Base-by-base conservation (phyloP, 2,113 vertebrate species). In the Rhinoderma darwinii region DNA sequence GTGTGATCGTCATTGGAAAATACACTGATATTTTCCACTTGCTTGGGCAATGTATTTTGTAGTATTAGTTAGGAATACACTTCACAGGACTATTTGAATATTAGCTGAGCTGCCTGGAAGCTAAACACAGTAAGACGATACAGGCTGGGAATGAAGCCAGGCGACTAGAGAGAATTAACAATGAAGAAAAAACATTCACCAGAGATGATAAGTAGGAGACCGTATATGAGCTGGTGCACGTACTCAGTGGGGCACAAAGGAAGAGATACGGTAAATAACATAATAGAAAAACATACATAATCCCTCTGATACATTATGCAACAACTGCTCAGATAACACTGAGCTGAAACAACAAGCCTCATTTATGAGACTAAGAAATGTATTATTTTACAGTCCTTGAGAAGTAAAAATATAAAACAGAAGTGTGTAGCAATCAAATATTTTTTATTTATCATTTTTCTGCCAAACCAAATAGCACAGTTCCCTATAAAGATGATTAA, bases 141-240 rank as follows among this genome's bases (percentile, higher is more conserved):
- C 37, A 84, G 66, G 32, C 32, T 43, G 72, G 83, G 37, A 77
- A 44, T 35, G 37, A 61, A 76, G 72, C 83, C 73, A 77, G 51
- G 54, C 27, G 39, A 32, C 83, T 41, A 50, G 37, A 84, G 50
- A 75, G 70, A 76, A 84, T 84, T 84, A 84, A 74, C 72, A 61
- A 61, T 51, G 51, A 61, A 77, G 73, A 44, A 44, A n/a, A 61
- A 84, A 84, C n/a, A 84, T 84, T 22, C 68, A 75, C 25, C 50
- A 32, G 51, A 59, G 73, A 73, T 75, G 72, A 84, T 84, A 27
- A 84, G 70, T 32, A 27, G 37, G 37, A 76, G 73, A 61, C 83
- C 76, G 37, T 39, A 41, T 75, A 30, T 43, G 39, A 84, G 72
- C 72, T 76, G 37, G 15, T 32, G 25, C 56, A 50, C 17, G 22